These are phyloP conservation scores for Prorops nasuta DNA, from an alignment of 1,140 invertebrate genomes.

Conservation along the genomic window DNA sequence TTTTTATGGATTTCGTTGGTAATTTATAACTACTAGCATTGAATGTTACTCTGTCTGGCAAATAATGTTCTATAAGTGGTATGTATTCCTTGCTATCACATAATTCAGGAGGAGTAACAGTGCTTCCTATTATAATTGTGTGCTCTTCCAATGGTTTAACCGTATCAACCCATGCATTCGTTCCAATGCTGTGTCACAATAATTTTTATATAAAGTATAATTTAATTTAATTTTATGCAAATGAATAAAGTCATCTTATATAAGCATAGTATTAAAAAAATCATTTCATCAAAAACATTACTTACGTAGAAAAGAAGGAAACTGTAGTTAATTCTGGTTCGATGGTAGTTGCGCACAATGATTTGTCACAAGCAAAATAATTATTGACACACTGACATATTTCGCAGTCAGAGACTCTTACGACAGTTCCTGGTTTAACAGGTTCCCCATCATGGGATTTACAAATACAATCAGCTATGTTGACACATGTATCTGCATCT, in stretches of 20 bases:
- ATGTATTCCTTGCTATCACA: conserved; percentile 54
- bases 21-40: conserved; percentile 60
- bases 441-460: conserved; percentile 60
- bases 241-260: no score
- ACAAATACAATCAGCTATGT: conserved; percentile 69
- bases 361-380: conserved; percentile 65
- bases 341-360: conserved; percentile 43
- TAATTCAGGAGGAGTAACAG: conserved; percentile 54
- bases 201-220: no score
- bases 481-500: conserved; percentile 69
- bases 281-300: not conserved
- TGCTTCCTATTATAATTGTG: conserved; percentile 47
- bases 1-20: conserved; percentile 25
- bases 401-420: conserved; percentile 62
- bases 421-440: conserved; percentile 65
- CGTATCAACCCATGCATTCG: not conserved
- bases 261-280: not conserved
- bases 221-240: no score
- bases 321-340: not conserved
- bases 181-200: not conserved
- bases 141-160: conserved; percentile 17
- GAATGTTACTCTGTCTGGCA: conserved; percentile 54
- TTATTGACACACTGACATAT: conserved; percentile 77
- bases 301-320: not conserved
- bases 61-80: conserved; percentile 20